Evolutionary conservation across 2,113 vertebrate genomes (phyloP).

Genomic region (Nesoenas mayeri): DNA sequence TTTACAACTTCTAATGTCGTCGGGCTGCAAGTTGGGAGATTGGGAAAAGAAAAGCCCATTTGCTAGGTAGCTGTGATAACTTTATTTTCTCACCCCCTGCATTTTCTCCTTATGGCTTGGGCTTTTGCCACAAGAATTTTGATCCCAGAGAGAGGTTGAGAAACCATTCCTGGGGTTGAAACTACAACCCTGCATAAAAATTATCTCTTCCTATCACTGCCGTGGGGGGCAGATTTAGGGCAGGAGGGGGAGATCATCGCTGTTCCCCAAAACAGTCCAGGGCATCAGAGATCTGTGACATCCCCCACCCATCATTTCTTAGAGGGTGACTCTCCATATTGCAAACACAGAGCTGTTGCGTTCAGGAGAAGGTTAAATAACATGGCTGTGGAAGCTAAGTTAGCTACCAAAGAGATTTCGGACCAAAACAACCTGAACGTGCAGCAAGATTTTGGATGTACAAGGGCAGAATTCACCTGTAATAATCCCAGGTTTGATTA

Average conservation of each 20-base stretch:
- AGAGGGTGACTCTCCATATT: not conserved
- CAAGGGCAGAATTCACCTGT: not conserved
- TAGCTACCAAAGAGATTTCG: not conserved
- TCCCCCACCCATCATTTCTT: not conserved
- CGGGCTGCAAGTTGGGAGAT: not conserved
- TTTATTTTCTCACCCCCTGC: not conserved
- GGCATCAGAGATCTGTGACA: not conserved
- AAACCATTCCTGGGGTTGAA: not conserved
- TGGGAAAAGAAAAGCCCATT: not conserved
- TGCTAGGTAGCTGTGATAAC: rapidly evolving
- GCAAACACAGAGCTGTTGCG: not conserved
- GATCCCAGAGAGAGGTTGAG: not conserved
- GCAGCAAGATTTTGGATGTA: not conserved
- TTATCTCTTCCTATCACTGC: not conserved
- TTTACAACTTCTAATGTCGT: rapidly evolving
- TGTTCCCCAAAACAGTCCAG: not conserved
- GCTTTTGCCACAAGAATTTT: not conserved
- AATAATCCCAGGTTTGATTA: not conserved
- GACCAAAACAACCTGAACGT: not conserved
- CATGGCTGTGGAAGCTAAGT: too few species aligned
- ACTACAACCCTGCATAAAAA: not conserved
- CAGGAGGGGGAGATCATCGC: not conserved
- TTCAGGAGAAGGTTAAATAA: not conserved
- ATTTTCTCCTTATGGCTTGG: not conserved
- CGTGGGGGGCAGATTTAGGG: not conserved